phyloP scores from a whole-genome alignment of 2,113 vertebrate genomes.

The Oreochromis aureus region DNA sequence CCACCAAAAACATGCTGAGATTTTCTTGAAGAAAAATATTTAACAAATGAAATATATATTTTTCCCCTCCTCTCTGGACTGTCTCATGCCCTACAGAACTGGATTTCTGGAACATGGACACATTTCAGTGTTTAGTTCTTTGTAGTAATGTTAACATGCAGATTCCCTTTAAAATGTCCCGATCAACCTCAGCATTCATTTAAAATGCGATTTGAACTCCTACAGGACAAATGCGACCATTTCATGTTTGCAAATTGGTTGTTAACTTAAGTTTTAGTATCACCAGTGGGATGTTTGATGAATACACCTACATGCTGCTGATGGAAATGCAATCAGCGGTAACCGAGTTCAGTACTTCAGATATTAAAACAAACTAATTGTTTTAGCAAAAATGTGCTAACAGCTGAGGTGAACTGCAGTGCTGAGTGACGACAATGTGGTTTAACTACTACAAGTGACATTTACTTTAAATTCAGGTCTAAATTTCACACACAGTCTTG shows the following conservation, averaged over 20 bases:
- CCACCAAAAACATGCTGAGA: background rate
- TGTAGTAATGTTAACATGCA: background rate
- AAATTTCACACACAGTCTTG: background rate
- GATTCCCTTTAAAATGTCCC: rapidly evolving
- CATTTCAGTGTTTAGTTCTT: background rate
- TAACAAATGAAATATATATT: background rate
- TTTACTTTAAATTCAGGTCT: background rate
- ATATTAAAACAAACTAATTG: background rate
- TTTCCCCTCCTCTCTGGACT: background rate
- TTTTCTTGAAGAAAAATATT: background rate
- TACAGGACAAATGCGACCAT: background rate
- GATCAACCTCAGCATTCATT: background rate
- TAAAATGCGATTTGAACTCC: background rate
- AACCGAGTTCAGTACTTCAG: background rate
- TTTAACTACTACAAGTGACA: background rate
- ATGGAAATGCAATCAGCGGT: background rate
- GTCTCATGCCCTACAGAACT: background rate
- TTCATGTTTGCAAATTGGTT: background rate
- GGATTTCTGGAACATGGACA: rapidly evolving
- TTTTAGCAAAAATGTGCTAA: background rate
- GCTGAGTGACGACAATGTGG: background rate
- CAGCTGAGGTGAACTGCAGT: background rate
- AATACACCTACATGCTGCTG: background rate
- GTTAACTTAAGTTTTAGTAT: background rate
- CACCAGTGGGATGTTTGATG: background rate